Conservation (phyloP, 2,888 invertebrate genomes). For the Meiosimyza decipiens region DNA sequence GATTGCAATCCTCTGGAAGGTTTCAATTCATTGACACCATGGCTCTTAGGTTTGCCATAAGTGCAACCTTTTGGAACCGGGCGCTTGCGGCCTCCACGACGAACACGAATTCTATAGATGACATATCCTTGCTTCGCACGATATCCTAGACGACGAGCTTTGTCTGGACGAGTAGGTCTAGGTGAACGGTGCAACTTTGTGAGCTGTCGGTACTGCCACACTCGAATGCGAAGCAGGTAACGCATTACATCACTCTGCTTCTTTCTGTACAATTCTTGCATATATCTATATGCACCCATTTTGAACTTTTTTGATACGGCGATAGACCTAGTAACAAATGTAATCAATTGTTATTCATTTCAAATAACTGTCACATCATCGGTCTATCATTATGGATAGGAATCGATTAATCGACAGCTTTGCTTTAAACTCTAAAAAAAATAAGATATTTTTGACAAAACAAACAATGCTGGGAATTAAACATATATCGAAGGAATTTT, state of each 20-base stretch:
- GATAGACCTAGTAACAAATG: conserved; percentile 76
- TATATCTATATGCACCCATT: conserved; percentile 99
- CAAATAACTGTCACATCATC: conserved; percentile 78
- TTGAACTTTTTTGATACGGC: conserved; percentile 59
- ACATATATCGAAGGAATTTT: background rate
- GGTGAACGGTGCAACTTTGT: conserved; percentile 95
- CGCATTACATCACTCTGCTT: conserved; percentile 99
- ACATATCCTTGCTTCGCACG: conserved; percentile 98
- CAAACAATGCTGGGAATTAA: background rate
- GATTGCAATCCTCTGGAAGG: conserved; percentile 94
- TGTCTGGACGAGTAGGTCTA: conserved; percentile 96
- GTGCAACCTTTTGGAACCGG: conserved; percentile 98
- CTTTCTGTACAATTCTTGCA: conserved; percentile 98
- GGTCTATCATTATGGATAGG: conserved; percentile 69
- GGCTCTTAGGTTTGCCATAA: conserved; percentile 98
- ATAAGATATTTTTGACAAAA: background rate
- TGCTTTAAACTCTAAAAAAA: conserved; percentile 17
- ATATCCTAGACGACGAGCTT: conserved; percentile 96
- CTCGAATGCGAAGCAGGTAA: conserved; percentile 93
- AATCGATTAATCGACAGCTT: conserved; percentile 29
- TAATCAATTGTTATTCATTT: conserved; percentile 66
- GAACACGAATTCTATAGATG: conserved; percentile 96
- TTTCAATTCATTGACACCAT: conserved; percentile 98
- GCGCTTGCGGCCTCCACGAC: conserved; percentile 98
- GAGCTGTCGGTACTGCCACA: conserved; percentile 98